Base-by-base conservation (phyloP, 2,113 vertebrate genomes). In the Podilymbus podiceps region DNA sequence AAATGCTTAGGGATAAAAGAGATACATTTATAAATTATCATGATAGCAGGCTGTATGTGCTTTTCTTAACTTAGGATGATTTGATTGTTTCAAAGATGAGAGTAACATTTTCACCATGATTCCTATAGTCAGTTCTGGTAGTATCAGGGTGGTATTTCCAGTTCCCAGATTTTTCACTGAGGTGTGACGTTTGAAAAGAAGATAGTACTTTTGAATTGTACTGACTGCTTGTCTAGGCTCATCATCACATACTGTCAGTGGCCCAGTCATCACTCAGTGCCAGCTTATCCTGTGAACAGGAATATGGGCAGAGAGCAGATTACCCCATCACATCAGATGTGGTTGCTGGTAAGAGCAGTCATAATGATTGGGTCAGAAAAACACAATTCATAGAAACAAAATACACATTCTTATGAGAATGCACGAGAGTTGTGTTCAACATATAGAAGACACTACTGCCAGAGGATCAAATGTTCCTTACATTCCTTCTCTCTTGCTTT, bases 201-300 rank as follows among this genome's bases (percentile, higher is more conserved):
- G 72, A 27, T 20, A 20, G 49, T 90, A 38, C 59, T 95, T 91
- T 74, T 86, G 85, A 73, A 30, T 73, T 89, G 58, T 68, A 69
- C 79, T 79, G 80, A 69, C 88, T 93, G 84, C 83, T 73, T 94
- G 90, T 94, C 91, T 89, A 56, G 93, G 90, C 66, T 76, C 58
- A 66, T 93, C 42, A 85, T 82, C 53, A 11, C 66, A 20, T 15
- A 10, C 64, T 77, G 56, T 47, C 76, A 55, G 67, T 28, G 42
- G 35, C 62, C 46, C 52, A 59, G 58, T n/a, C 62, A 17, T 66
- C 88, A 52, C 83, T 89, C 50, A 31, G 85, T 62, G 83, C 50
- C 2, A 4, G 59, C n/a, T 91, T 87, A 55, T 86, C 30, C 56
- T 52, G 40, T 23, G 56, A 77, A 28, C 64, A 47, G 77, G 82